Evolutionary conservation across 1,140 invertebrate genomes (phyloP).

Genomic region (Hesperophylax magnus): DNA sequence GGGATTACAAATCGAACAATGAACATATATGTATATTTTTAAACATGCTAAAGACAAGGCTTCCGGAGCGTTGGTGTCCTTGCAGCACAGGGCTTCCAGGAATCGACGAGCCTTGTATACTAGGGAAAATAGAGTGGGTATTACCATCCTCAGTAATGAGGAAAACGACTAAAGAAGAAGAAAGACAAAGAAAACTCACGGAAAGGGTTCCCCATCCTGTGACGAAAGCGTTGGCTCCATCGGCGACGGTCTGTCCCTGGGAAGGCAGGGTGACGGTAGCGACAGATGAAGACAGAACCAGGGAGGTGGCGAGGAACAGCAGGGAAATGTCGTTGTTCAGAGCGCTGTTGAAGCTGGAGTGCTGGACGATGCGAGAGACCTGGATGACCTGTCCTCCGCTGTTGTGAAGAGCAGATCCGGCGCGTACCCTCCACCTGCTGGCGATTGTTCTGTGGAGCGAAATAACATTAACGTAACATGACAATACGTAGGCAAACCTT

Average conservation of each 20-base stretch:
- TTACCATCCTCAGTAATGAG: no score
- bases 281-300: conserved; percentile 20
- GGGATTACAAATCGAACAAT: no score
- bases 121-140: no score
- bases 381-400: conserved; percentile 44
- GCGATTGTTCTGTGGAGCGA: neutral
- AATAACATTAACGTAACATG: neutral
- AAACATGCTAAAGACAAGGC: no score
- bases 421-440: conserved; percentile 45
- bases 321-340: conserved; percentile 48
- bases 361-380: conserved; percentile 35
- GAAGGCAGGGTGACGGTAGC: conserved; percentile 43
- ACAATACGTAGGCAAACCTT: neutral
- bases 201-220: conserved; percentile 64
- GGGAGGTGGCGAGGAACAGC: conserved; percentile 4
- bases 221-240: conserved; percentile 59
- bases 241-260: conserved; percentile 54
- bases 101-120: no score
- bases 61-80: no score
- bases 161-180: neutral
- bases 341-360: conserved; percentile 35
- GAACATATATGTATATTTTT: no score
- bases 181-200: conserved; percentile 25
- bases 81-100: no score
- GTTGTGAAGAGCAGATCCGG: conserved; percentile 47